phyloP scores from a whole-genome alignment of 2,888 invertebrate genomes.

The Digitonthophagus gazella region DNA sequence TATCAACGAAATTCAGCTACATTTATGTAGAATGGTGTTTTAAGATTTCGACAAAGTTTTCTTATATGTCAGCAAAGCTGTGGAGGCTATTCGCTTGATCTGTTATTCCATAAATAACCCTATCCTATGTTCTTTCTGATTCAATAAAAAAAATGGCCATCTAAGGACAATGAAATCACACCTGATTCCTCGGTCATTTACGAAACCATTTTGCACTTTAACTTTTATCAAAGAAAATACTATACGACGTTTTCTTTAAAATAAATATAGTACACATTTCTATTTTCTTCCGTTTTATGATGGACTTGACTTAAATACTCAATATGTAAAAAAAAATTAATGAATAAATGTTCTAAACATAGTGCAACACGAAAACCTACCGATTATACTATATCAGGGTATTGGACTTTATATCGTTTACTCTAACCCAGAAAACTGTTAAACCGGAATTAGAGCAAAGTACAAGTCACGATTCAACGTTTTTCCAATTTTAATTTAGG shows the following conservation, averaged over 20 bases:
- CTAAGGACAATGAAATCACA: too few relatives aligned
- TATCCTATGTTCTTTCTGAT: constrained; percentile 18
- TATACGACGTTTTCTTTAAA: not conserved
- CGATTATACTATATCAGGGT: not conserved
- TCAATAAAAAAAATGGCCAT: too few relatives aligned
- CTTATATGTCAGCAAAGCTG: constrained; percentile 34
- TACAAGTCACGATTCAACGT: not conserved
- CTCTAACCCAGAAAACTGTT: not conserved
- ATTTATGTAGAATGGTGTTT: constrained; percentile 35
- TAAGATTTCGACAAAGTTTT: constrained; percentile 34
- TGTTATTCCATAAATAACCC: constrained; percentile 29
- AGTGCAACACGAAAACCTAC: constrained; percentile 5
- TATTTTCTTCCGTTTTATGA: constrained; percentile 23
- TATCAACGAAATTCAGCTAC: constrained; percentile 36
- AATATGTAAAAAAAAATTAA: constrained; percentile 15
- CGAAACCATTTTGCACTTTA: too few relatives aligned
- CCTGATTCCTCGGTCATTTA: too few relatives aligned
- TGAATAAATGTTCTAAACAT: constrained; percentile 26
- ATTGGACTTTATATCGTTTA: not conserved
- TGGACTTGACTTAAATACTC: constrained; percentile 17
- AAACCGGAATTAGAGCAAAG: not conserved
- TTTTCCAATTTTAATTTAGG: not conserved
- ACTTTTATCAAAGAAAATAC: too few relatives aligned
- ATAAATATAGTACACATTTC: not conserved
- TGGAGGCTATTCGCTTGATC: constrained; percentile 28